These are phyloP conservation scores for Pristionchus japonicus DNA, from an alignment of 2,888 invertebrate genomes.

Conservation along the genomic window DNA sequence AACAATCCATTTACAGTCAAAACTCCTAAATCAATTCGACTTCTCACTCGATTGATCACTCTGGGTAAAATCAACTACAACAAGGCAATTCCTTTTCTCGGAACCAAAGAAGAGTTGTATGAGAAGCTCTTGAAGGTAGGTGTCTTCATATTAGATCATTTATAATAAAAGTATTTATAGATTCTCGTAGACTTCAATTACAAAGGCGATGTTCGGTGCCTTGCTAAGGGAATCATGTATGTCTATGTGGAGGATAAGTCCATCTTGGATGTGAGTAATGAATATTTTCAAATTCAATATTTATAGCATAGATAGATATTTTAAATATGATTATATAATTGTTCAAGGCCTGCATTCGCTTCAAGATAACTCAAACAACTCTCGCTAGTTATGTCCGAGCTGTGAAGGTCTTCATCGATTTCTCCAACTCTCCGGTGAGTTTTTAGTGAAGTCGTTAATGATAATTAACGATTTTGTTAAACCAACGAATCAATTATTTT, in stretches of 20 bases:
- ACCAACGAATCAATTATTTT: not conserved
- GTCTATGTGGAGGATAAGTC: not conserved
- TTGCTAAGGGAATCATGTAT: not conserved
- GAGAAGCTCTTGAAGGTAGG: constrained; percentile 39
- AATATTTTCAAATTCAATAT: not conserved
- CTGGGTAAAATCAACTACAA: not conserved
- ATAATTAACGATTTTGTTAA: no score
- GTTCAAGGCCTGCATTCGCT: not conserved
- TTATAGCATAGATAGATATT: no score
- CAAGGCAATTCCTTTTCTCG: not conserved
- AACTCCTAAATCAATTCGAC: not conserved
- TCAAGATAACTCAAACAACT: constrained; percentile 46
- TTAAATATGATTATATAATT: not conserved
- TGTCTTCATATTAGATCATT: not conserved
- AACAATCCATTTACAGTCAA: not conserved
- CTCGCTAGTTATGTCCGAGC: constrained; percentile 49
- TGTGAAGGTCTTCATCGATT: constrained; percentile 45
- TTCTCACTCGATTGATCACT: not conserved
- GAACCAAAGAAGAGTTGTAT: constrained; percentile 36
- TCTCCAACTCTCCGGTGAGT: not conserved
- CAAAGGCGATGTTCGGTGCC: not conserved
- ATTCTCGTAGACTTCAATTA: not conserved
- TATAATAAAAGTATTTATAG: not conserved
- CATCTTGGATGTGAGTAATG: not conserved
- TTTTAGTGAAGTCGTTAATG: not conserved